Evolutionary conservation across 2,797 vertebrate species (phyloP).

Genomic region (Rhinichthys osculus): DNA sequence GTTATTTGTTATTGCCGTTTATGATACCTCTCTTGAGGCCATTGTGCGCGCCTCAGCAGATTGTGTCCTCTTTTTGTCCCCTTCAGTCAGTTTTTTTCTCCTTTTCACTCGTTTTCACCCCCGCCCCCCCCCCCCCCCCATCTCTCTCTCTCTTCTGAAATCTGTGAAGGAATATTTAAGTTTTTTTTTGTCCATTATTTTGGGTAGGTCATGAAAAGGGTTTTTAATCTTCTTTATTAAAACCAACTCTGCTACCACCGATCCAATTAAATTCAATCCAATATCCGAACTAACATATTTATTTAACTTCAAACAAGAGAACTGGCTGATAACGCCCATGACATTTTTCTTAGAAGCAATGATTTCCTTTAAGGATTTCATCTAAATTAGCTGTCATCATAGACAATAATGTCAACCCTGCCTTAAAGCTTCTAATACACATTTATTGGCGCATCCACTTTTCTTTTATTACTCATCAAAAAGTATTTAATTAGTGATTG

Average conservation of each 20-base stretch:
- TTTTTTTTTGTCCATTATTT: constrained; percentile 4
- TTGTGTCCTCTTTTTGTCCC: constrained; percentile 40
- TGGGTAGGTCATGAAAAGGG: constrained; percentile 22
- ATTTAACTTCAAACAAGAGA: constrained; percentile 48
- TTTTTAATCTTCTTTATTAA: constrained; percentile 44
- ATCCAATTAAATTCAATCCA: constrained; percentile 46
- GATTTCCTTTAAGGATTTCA: constrained; percentile 39
- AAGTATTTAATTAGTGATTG: constrained; percentile 29
- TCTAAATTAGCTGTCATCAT: constrained; percentile 46
- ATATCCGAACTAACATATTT: constrained; percentile 45
- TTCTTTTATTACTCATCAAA: constrained; percentile 31
- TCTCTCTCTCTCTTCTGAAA: neutral
- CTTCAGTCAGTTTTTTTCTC: constrained; percentile 39
- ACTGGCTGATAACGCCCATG: constrained; percentile 10
- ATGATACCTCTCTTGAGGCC: constrained; percentile 47
- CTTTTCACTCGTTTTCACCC: constrained; percentile 20
- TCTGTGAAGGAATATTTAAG: constrained; percentile 19
- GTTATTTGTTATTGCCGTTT: constrained; percentile 57
- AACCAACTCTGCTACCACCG: constrained; percentile 17
- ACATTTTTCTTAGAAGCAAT: constrained; percentile 26
- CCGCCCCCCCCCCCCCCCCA: neutral
- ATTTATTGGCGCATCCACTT: constrained; percentile 18
- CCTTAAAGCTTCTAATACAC: neutral
- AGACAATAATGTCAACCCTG: constrained; percentile 17
- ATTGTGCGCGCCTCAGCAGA: constrained; percentile 49